Evolutionary conservation across 2,113 vertebrate species (phyloP).

Genomic region (Hemiscyllium ocellatum): DNA sequence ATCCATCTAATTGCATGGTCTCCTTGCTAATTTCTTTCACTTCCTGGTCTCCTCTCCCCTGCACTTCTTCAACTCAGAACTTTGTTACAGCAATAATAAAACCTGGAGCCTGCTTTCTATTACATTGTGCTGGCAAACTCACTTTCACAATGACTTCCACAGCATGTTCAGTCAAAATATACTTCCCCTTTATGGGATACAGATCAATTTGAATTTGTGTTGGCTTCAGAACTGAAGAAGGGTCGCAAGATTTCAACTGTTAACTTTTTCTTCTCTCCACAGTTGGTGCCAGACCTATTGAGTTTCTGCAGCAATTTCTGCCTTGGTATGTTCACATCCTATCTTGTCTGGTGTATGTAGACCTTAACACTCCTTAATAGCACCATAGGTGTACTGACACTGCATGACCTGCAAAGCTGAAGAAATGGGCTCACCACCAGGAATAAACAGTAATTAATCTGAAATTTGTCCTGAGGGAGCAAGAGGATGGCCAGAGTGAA

Average conservation of each 20-base stretch:
- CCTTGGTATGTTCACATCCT: too few species aligned
- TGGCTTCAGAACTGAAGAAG: background rate
- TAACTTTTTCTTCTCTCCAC: too few species aligned
- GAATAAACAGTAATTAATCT: background rate
- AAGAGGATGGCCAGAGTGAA: too few species aligned
- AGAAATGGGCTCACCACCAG: too few species aligned
- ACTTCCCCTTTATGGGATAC: background rate
- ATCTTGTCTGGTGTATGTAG: too few species aligned
- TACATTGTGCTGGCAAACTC: background rate
- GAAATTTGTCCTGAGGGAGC: background rate
- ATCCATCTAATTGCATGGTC: background rate
- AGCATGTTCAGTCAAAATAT: background rate
- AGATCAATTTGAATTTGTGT: background rate
- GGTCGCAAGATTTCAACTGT: too few species aligned
- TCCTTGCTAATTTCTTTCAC: background rate
- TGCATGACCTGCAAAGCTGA: too few species aligned
- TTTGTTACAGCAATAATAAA: background rate
- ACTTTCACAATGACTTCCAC: background rate
- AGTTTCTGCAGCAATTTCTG: too few species aligned
- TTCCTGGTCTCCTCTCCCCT: too few species aligned
- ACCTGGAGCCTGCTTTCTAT: background rate
- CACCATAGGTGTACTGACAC: too few species aligned
- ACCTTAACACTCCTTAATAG: too few species aligned
- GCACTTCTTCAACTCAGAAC: background rate
- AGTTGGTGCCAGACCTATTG: too few species aligned